Conservation (phyloP, 2,797 vertebrate genomes). For the Rhynchonycteris naso region DNA sequence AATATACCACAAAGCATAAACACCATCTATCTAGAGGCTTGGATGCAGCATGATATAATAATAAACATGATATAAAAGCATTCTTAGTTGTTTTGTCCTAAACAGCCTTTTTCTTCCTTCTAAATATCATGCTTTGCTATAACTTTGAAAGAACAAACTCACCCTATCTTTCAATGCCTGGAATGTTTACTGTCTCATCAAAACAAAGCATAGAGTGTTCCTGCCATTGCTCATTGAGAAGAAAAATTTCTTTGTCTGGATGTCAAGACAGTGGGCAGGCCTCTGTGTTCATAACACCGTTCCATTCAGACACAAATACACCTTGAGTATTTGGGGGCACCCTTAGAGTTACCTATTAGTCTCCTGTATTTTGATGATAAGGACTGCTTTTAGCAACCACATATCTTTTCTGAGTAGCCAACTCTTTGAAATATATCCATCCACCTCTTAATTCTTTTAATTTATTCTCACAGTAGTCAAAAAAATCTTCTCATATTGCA, state of each 20-base stretch:
- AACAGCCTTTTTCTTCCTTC: constrained; percentile 45
- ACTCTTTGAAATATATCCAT: background rate
- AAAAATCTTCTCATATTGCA: background rate
- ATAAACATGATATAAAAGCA: constrained; percentile 45
- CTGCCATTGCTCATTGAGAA: constrained; percentile 18
- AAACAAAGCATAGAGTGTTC: constrained; percentile 25
- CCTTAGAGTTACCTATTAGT: background rate
- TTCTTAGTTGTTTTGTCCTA: constrained; percentile 29
- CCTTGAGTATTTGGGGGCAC: background rate
- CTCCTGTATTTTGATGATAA: background rate
- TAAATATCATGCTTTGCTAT: constrained; percentile 48
- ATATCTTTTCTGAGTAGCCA: background rate
- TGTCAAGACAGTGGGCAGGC: constrained; percentile 49
- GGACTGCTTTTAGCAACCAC: background rate
- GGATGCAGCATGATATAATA: background rate
- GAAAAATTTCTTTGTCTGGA: constrained; percentile 35
- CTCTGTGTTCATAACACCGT: background rate
- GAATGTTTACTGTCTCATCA: constrained; percentile 33
- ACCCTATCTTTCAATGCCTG: background rate
- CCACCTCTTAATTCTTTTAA: background rate
- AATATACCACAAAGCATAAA: background rate
- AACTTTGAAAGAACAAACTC: background rate
- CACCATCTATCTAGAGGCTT: background rate
- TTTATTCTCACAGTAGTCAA: background rate
- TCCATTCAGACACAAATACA: constrained; percentile 22